These are phyloP conservation scores for Catharus ustulatus DNA, from an alignment of 2,797 vertebrate genomes.

Conservation along the genomic window DNA sequence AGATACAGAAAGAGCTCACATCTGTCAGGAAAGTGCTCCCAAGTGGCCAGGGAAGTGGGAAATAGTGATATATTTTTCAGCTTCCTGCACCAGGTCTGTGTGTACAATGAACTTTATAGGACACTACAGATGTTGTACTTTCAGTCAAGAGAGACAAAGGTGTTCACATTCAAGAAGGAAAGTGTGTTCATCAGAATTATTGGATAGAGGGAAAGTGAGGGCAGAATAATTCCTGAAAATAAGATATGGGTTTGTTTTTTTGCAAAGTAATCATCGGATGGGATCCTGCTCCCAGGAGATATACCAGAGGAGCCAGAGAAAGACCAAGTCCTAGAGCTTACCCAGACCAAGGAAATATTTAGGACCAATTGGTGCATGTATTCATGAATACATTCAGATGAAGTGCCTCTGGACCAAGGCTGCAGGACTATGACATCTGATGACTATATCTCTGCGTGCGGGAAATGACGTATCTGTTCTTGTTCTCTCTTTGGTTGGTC, in stretches of 20 bases:
- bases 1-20: not conserved
- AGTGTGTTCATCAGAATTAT: not conserved
- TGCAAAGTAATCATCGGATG: not conserved
- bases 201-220: not conserved
- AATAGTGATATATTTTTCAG: not conserved
- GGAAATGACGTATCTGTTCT: not conserved
- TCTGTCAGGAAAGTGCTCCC: not conserved
- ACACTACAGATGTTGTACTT: not conserved
- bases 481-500: not conserved
- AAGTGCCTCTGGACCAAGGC: not conserved
- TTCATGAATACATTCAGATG: not conserved
- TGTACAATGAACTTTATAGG: not conserved
- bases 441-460: rapidly evolving
- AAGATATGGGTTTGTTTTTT: not conserved
- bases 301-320: not conserved
- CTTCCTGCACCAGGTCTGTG: not conserved
- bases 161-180: not conserved
- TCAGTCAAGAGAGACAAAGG: not conserved
- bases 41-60: not conserved
- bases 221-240: not conserved
- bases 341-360: not conserved
- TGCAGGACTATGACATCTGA: not conserved
- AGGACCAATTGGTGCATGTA: not conserved
- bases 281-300: not conserved
- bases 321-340: not conserved